Evolutionary conservation across 2,797 vertebrate species (phyloP), one percentile per base, ranked within the genome.

Genomic region (Mareca strepera): DNA sequence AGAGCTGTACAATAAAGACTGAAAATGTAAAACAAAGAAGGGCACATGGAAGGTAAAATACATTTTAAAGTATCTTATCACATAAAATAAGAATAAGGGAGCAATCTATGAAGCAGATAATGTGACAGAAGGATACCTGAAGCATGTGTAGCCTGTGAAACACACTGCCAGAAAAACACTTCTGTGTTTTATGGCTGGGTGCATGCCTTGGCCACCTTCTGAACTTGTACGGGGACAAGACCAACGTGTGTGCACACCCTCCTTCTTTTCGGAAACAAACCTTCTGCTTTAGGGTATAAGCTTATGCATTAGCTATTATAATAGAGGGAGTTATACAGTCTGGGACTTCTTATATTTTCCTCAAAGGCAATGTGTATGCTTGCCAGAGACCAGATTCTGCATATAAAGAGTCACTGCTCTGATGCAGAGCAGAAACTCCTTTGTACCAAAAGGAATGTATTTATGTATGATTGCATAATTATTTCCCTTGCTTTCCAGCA

Each of bases 401-500:
- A 22, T 64, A 50, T 44, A 90, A 79, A 48, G 59, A 92, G 62
- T 46, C 81, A 85, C 31, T 60, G 56, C 16, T 62, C 43, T 69
- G 74, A 93, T 58, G 79, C 63, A 77, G 55, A 78, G 50, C 46
- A 88, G 52, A 79, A 93, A 91, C 35, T 53, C 44, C 62, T 93
- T 91, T 76, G 46, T 90, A 83, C 20, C 1, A 0, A 53, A 88
- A 60, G 21, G 1, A 0, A 76, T 82, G n/a, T 59, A 64, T 85
- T 90, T 94, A 80, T 77, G 41, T 44, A 67, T 55, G 59, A 73
- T 76, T 87, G 78, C 59, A 60, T 86, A 75, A 92, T 78, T 88
- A 88, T 92, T 88, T 21, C 50, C 87, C 56, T 52, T 50, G 28
- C 67, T 92, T 25, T 2, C 0, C 28, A 5, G 6, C 41, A 81